phyloP scores from a whole-genome alignment of 2,888 invertebrate species.

The Beris morrisii region DNA sequence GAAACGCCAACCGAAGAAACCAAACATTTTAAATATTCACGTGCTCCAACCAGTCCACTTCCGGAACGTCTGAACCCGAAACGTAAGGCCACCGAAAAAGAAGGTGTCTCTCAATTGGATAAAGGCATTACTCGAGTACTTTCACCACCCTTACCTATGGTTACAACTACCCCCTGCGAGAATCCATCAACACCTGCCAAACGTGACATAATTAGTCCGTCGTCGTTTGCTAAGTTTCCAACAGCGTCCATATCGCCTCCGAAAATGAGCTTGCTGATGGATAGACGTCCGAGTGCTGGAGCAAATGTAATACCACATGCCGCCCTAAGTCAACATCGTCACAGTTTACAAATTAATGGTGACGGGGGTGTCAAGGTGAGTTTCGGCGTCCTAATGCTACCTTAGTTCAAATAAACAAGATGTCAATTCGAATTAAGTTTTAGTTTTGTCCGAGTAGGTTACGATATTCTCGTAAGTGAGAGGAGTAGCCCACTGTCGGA shows the following conservation, averaged over 20 bases:
- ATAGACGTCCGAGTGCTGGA: constrained; percentile 43
- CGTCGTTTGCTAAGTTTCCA: constrained; percentile 32
- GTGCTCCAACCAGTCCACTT: constrained; percentile 41
- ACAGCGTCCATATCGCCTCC: constrained; percentile 38
- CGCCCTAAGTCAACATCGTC: constrained; percentile 42
- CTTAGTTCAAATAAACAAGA: too few species aligned
- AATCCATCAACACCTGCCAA: constrained; percentile 23
- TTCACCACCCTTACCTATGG: constrained; percentile 37
- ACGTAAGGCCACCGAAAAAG: constrained; percentile 34
- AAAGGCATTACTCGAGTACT: constrained; percentile 14
- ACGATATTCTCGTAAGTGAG: too few species aligned
- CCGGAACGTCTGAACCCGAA: constrained; percentile 40
- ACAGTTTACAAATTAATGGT: constrained; percentile 43
- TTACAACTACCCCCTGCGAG: constrained; percentile 39
- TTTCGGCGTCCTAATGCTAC: neutral
- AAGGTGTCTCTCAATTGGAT: constrained; percentile 26
- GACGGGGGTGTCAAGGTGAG: constrained; percentile 39
- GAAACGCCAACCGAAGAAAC: constrained; percentile 50
- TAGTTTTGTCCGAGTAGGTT: neutral
- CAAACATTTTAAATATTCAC: constrained; percentile 41
- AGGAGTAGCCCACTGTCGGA: too few species aligned
- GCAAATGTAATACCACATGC: constrained; percentile 43
- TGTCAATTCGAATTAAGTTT: too few species aligned
- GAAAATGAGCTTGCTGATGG: constrained; percentile 38
- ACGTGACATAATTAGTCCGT: constrained; percentile 34